Conservation (phyloP, 2,888 invertebrate species). For the Sinhomidia bicolor region DNA sequence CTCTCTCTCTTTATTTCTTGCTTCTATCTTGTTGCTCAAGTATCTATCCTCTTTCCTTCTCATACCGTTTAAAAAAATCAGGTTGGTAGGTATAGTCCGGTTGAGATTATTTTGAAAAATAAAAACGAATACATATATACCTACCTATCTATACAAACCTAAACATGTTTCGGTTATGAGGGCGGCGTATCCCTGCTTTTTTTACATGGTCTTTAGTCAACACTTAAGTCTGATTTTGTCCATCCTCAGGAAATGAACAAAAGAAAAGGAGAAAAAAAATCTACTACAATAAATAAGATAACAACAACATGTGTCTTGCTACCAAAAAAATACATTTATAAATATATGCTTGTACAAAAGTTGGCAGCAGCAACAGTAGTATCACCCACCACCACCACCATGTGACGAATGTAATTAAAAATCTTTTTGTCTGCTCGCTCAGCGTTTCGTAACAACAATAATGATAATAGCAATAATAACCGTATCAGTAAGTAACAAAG, state of each 20-base stretch:
- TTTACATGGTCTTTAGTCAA: no score
- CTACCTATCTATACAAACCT: no score
- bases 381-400: background rate
- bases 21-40: slow-evolving; percentile 8
- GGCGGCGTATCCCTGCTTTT: no score
- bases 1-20: background rate
- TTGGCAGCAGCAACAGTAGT: no score
- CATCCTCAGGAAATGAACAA: slow-evolving; percentile 65
- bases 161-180: no score
- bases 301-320: background rate
- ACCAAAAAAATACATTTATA: background rate
- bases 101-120: background rate
- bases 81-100: no score
- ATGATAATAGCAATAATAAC: slow-evolving; percentile 7
- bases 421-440: slow-evolving; percentile 39
- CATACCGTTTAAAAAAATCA: slow-evolving; percentile 3
- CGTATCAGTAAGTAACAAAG: slow-evolving; percentile 17
- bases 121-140: no score
- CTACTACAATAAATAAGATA: no score
- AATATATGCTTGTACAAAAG: no score
- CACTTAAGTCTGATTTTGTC: slow-evolving; percentile 33
- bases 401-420: slow-evolving; percentile 58
- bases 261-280: no score
- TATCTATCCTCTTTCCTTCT: slow-evolving; percentile 11
- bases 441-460: slow-evolving; percentile 51